Conservation (phyloP, 2,113 vertebrate genomes). For the Peromyscus maniculatus region DNA sequence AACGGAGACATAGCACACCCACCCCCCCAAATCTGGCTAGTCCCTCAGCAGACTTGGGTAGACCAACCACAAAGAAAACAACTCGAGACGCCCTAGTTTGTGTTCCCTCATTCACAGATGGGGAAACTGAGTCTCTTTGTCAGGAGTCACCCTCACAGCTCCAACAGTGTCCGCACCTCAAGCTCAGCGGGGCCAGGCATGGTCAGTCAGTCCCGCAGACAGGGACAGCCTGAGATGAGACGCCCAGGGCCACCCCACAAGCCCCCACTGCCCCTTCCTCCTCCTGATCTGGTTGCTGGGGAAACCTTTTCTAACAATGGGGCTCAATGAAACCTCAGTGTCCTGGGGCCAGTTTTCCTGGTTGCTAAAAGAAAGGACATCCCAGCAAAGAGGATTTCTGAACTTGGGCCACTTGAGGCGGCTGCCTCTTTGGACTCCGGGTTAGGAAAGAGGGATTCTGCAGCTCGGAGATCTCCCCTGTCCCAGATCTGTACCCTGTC, state of each 20-base stretch:
- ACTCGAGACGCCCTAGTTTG: background rate
- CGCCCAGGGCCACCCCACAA: background rate
- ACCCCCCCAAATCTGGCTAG: no score
- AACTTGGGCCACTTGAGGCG: background rate
- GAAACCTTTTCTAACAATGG: constrained; percentile 58
- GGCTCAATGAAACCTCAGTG: constrained; percentile 39
- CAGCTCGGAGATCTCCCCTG: background rate
- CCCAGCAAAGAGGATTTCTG: background rate
- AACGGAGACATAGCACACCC: no score
- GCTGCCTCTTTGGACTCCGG: background rate
- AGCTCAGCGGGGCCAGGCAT: background rate
- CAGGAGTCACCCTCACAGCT: background rate
- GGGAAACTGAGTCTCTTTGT: background rate
- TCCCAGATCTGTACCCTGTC: no score
- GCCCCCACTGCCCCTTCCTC: background rate
- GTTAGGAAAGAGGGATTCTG: background rate
- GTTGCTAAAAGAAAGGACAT: background rate
- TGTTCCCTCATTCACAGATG: rapidly evolving
- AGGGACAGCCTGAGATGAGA: background rate
- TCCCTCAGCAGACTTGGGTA: background rate
- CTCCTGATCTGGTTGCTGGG: background rate
- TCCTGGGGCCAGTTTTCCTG: background rate
- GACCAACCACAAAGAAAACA: background rate
- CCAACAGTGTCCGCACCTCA: background rate
- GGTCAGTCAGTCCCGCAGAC: background rate